Base-by-base conservation (phyloP, 2,113 vertebrate genomes). In the Erpornis zantholeuca region DNA sequence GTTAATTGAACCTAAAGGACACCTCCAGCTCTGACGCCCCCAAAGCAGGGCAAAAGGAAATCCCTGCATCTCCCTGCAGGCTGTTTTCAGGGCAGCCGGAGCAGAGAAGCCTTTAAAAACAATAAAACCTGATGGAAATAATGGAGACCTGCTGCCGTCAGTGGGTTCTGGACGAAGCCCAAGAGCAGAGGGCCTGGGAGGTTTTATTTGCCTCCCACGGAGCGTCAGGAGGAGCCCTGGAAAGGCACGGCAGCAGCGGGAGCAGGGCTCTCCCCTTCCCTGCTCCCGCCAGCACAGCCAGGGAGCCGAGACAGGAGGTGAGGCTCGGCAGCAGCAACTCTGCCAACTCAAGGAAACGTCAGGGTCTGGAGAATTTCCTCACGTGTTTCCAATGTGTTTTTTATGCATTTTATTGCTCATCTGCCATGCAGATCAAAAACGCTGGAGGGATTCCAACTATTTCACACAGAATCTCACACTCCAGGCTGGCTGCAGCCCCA, bases 401-500 rank as follows among this genome's bases (percentile, higher is more conserved):
- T 97, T 97, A 98, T 98, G 98, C 98, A 98, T 99, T 98, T 99
- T 99, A 99, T 90, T 99, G 98, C 98, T 99, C 98, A 99, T 99
- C 98, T 98, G 98, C 98, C 98, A 97, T 97, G 97, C 98, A 98
- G 98, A 98, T 98, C 98, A 98, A 97, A 98, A 98, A 97, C 92
- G 80, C 97, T 99, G 99, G 99, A 99, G 97, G 97, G 96, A 97
- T 96, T 99, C 99, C 99, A 99, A 99, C 97, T 98, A 98, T 98
- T 98, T 99, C 98, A 98, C 98, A 98, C 97, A 98, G 98, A 99
- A 98, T 99, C 98, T 98, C 98, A 98, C 98, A 98, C 99, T 98
- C 98, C 88, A 98, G 97, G 98, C 99, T 99, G 99, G 99, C 99
- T 98, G 98, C 98, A 97, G 98, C 98, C 98, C 98, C 94, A 98